Base-by-base conservation (phyloP, 2,113 vertebrate genomes). In the Oncorhynchus keta region DNA sequence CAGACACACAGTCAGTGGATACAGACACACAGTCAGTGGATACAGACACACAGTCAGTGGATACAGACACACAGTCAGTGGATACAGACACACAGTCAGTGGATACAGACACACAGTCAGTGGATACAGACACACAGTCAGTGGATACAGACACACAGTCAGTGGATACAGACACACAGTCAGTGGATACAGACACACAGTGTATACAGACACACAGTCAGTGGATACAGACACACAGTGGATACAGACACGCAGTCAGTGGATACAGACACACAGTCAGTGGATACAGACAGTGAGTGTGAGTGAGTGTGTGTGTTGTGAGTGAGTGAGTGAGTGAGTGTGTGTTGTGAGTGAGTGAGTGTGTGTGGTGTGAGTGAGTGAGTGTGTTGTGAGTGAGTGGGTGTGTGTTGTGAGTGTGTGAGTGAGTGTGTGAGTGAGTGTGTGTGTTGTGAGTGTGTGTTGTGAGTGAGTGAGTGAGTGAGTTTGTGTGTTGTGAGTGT, bases 401-500 rank as follows among this genome's bases (percentile, higher is more conserved):
- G n/a, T 3, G 13, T 73, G 20, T 59, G 51, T 70, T 70, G 68
- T 49, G 87, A 66, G 76, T 67, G 26, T n/a, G n/a, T n/a, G n/a
- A n/a, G n/a, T n/a, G n/a, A n/a, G n/a, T n/a, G n/a, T n/a, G n/a
- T n/a, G n/a, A n/a, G n/a, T n/a, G n/a, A n/a, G n/a, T 81, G 71
- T 77, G 30, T 5, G 30, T 32, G 30, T 5, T 32, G 30, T 32
- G 30, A 24, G 24, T 24, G 24, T 24, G 24, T 24, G 24, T 5
- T 32, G 30, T 32, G 30, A 24, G 24, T 24, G 24, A 30, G 26
- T 28, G 28, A 28, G 28, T 80, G 68, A 30, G 26, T 28, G 28
- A 28, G 28, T 80, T 65, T 3, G 13, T 73, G 20, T 59, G 51
- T 70, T 70, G 68, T 49, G 87, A 66, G 76, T 67, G 26, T 80